Percentiles rank a stretch among this genome's conserved stretches.
These are phyloP conservation scores for Cotesia vestalis DNA, from an alignment of 1,140 invertebrate genomes.

Conservation along the genomic window DNA sequence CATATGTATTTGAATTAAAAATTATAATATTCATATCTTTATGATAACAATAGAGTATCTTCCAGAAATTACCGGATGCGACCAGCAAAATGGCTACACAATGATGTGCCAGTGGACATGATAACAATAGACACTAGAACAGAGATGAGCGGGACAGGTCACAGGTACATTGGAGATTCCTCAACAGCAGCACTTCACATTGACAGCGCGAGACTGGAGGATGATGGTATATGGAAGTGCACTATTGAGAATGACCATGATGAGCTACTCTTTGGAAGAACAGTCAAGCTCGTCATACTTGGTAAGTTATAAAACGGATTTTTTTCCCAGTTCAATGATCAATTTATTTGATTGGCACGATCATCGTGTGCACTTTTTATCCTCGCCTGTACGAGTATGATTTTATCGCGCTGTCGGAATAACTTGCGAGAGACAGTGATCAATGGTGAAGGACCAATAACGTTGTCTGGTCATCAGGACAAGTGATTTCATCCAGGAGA, in stretches of 20 bases:
- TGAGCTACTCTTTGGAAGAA: conserved; percentile 69
- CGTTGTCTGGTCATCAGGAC: neutral
- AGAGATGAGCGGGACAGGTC: conserved; percentile 64
- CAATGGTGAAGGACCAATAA: no score
- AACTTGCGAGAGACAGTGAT: no score
- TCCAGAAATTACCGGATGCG: conserved; percentile 59
- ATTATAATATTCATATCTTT: neutral
- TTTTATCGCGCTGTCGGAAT: no score
- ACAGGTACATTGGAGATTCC: conserved; percentile 65
- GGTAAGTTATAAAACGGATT: conserved; percentile 65
- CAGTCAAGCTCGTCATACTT: conserved; percentile 73
- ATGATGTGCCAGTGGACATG: conserved; percentile 63
- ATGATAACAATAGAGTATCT: conserved; percentile 23
- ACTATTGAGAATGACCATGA: conserved; percentile 71
- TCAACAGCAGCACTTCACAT: conserved; percentile 72
- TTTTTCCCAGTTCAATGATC: conserved; percentile 25
- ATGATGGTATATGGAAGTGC: conserved; percentile 76
- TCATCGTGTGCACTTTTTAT: neutral
- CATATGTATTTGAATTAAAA: neutral
- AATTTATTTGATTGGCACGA: conserved; percentile 2
- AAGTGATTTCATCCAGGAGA: neutral
- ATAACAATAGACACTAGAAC: conserved; percentile 63
- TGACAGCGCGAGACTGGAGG: conserved; percentile 74
- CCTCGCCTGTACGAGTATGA: neutral
- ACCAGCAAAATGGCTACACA: conserved; percentile 65